Evolutionary conservation across 2,113 vertebrate genomes (phyloP).

Genomic region (Dromiciops gliroides): DNA sequence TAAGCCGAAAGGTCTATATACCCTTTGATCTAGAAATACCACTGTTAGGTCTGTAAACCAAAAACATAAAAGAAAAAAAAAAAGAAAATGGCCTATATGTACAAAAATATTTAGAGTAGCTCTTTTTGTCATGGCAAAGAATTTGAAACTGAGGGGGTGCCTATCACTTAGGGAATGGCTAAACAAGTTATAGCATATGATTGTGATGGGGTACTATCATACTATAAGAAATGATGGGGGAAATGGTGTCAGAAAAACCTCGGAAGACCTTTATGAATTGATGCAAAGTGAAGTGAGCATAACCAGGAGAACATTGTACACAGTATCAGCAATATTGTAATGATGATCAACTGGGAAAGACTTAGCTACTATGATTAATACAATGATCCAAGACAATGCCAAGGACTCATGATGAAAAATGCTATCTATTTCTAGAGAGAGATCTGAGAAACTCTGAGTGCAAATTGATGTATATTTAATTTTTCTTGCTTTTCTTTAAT

Average conservation of each 20-base stretch:
- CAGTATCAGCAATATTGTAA: background rate
- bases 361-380: background rate
- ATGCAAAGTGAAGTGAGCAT: background rate
- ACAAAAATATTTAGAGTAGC: background rate
- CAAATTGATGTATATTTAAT: background rate
- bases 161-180: background rate
- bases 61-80: background rate
- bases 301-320: background rate
- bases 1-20: background rate
- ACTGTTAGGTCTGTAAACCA: background rate
- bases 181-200: background rate
- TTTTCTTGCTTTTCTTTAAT: background rate
- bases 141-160: background rate
- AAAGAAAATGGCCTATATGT: background rate
- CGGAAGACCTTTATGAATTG: background rate
- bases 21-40: background rate
- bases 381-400: background rate
- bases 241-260: background rate
- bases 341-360: background rate
- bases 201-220: background rate
- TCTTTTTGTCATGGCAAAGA: background rate
- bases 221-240: background rate
- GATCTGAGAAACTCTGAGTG: background rate
- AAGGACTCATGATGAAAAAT: background rate
- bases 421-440: background rate